These are phyloP conservation scores for Pangasius krempfi DNA, from an alignment of 2,797 vertebrate genomes.

Conservation along the genomic window DNA sequence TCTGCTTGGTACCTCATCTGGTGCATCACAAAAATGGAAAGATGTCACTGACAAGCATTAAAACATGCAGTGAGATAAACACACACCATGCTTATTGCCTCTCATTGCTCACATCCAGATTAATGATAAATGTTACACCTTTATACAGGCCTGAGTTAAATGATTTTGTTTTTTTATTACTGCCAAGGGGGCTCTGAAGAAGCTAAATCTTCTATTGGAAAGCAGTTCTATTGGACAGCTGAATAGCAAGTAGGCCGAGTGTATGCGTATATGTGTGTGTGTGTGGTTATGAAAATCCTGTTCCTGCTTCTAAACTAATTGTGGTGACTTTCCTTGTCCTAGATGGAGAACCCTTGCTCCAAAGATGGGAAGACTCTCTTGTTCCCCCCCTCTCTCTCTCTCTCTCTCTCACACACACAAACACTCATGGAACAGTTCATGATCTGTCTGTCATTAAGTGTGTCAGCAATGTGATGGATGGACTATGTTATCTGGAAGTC, in stretches of 20 bases:
- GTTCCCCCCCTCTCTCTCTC: not conserved
- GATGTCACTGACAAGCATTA: conserved; percentile 18
- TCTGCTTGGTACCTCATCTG: not conserved
- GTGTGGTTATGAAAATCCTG: not conserved
- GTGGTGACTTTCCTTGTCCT: conserved; percentile 24
- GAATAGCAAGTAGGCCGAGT: not conserved
- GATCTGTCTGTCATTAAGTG: conserved; percentile 32
- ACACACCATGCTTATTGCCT: conserved; percentile 1
- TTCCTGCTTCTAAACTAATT: conserved; percentile 11
- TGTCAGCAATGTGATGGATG: conserved; percentile 35
- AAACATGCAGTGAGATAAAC: not conserved
- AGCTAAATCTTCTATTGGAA: not conserved
- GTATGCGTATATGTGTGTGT: not conserved
- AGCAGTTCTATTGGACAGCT: not conserved
- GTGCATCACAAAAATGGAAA: not conserved
- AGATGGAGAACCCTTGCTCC: not conserved
- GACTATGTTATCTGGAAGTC: conserved; percentile 23
- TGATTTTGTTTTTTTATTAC: not conserved
- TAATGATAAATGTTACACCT: conserved; percentile 5
- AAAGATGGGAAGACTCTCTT: not conserved
- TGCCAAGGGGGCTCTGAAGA: not conserved
- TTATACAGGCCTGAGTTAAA: conserved; percentile 13
- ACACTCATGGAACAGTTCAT: conserved; percentile 16
- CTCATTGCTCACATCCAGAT: not conserved
- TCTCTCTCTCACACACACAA: conserved; percentile 2